Conservation (phyloP, 2,888 invertebrate species). For the Microchrysa polita region DNA sequence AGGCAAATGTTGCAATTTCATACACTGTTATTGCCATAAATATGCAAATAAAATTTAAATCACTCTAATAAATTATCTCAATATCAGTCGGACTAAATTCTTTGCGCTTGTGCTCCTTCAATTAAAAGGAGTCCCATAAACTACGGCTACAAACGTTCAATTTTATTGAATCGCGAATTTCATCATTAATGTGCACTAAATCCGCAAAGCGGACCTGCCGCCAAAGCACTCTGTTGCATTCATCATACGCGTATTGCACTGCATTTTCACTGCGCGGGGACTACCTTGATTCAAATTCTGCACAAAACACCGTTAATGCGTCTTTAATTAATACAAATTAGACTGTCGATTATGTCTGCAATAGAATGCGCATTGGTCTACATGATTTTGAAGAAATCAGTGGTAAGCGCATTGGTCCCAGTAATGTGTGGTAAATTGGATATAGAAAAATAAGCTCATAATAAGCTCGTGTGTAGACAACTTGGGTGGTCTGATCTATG, state of each 20-base stretch:
- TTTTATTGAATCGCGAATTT: too few relatives aligned
- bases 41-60: neutral
- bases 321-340: slow-evolving; percentile 42
- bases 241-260: slow-evolving; percentile 12
- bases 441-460: slow-evolving; percentile 2
- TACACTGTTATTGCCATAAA: too few relatives aligned
- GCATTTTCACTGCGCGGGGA: neutral
- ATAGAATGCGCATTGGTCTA: slow-evolving; percentile 20
- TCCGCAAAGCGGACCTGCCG: too few relatives aligned
- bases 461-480: slow-evolving; percentile 13
- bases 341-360: slow-evolving; percentile 28
- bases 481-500: slow-evolving; percentile 34
- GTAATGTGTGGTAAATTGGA: slow-evolving; percentile 35
- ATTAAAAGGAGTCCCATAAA: too few relatives aligned
- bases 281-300: slow-evolving; percentile 5
- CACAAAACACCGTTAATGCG: slow-evolving; percentile 35
- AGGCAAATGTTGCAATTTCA: too few relatives aligned
- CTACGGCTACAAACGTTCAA: too few relatives aligned
- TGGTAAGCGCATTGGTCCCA: slow-evolving; percentile 33
- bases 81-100: neutral
- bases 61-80: neutral
- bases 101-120: neutral
- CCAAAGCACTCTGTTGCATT: slow-evolving; percentile 23
- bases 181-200: too few relatives aligned
- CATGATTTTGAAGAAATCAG: neutral